Evolutionary conservation across 2,888 invertebrate species (phyloP).

Genomic region (Acronicta aceris): DNA sequence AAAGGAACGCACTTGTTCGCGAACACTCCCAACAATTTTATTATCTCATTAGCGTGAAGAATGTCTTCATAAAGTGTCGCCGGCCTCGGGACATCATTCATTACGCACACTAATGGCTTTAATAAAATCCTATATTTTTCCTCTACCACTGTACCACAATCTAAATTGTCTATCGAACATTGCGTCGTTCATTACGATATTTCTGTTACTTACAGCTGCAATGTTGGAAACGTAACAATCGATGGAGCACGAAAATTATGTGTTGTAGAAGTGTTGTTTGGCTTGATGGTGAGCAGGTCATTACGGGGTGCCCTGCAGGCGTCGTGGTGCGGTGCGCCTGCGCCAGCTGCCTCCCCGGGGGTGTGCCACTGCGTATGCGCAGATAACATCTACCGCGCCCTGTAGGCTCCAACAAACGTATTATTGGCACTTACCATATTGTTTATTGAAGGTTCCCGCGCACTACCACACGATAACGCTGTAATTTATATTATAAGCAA

Average conservation of each 20-base stretch:
- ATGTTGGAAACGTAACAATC: conserved; percentile 22
- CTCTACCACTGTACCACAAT: conserved; percentile 42
- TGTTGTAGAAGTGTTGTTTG: neutral
- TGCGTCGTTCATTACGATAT: conserved; percentile 58
- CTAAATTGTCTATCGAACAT: neutral
- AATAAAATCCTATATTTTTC: conserved; percentile 77
- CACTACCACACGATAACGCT: conserved; percentile 14
- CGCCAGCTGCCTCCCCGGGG: conserved; percentile 67
- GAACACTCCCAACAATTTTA: conserved; percentile 77
- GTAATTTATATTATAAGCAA: conserved; percentile 27
- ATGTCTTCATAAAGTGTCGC: conserved; percentile 85
- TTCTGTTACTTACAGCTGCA: conserved; percentile 7
- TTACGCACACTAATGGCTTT: conserved; percentile 79
- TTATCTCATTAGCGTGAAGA: conserved; percentile 84
- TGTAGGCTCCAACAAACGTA: conserved; percentile 60
- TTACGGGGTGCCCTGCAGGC: conserved; percentile 74
- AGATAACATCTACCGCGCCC: conserved; percentile 68
- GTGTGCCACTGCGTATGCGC: conserved; percentile 74
- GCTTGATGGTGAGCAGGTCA: conserved; percentile 56
- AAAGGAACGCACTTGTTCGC: conserved; percentile 51
- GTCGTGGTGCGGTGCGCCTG: conserved; percentile 24
- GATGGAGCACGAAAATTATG: conserved; percentile 51
- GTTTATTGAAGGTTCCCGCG: conserved; percentile 49
- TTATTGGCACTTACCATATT: conserved; percentile 60
- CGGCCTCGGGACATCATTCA: conserved; percentile 82